phyloP scores from a whole-genome alignment of 2,797 vertebrate genomes.

The Pagetopsis macropterus region DNA sequence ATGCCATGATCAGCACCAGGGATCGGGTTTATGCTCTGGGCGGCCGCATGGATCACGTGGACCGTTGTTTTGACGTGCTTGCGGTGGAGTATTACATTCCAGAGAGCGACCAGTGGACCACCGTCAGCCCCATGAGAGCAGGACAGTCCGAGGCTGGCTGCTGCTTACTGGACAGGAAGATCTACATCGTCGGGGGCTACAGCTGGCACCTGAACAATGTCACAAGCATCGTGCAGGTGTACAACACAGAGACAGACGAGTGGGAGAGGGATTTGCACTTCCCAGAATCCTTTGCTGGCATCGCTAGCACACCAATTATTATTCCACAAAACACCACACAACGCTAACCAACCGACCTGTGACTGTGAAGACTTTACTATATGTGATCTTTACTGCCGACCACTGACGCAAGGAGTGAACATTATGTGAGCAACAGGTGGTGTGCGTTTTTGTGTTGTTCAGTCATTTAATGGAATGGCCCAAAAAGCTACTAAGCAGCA shows the following conservation, averaged over 20 bases:
- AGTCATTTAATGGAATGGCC: conserved; percentile 23
- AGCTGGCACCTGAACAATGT: conserved; percentile 99
- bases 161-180: conserved; percentile 90
- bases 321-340: conserved; percentile 87
- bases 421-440: not conserved
- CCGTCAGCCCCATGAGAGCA: conserved; percentile 92
- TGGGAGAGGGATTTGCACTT: conserved; percentile 98
- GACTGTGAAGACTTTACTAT: conserved; percentile 61
- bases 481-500: conserved; percentile 21
- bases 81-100: conserved; percentile 94
- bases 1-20: conserved; percentile 89
- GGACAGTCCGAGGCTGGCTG: conserved; percentile 97
- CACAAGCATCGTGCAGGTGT: conserved; percentile 96
- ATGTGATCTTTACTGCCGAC: conserved; percentile 43
- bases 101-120: conserved; percentile 95
- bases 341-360: conserved; percentile 74
- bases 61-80: conserved; percentile 95
- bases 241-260: conserved; percentile 93
- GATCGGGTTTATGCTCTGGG: conserved; percentile 91
- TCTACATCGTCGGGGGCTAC: conserved; percentile 95
- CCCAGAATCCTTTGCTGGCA: conserved; percentile 95
- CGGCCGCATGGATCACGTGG: conserved; percentile 96
- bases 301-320: conserved; percentile 89
- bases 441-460: not conserved
- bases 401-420: conserved; percentile 15